phyloP scores from a whole-genome alignment of 2,797 vertebrate genomes.

The Enteromius viviparus region DNA sequence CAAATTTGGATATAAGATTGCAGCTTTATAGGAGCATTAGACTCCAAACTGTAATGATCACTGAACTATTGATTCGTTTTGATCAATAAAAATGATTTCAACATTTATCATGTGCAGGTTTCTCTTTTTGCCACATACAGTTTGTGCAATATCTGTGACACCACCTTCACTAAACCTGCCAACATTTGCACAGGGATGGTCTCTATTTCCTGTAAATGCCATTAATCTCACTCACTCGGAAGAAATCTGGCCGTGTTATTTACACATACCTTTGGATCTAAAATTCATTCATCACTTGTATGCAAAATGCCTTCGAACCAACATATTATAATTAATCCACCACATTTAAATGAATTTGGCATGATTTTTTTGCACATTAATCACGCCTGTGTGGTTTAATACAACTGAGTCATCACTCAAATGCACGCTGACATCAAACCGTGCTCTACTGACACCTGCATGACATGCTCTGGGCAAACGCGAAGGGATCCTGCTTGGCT shows the following conservation, averaged over 20 bases:
- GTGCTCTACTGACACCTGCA: not conserved
- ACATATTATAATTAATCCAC: not conserved
- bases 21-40: not conserved
- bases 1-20: not conserved
- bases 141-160: not conserved
- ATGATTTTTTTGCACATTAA: conserved; percentile 3
- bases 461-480: not conserved
- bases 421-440: conserved; percentile 2
- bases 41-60: no score
- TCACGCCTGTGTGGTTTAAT: not conserved
- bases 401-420: conserved; percentile 29
- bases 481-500: not conserved
- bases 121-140: not conserved
- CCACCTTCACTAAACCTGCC: conserved; percentile 20
- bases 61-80: not conserved
- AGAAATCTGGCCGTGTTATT: not conserved
- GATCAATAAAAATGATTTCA: not conserved
- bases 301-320: not conserved
- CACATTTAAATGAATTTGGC: not conserved
- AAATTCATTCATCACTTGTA: not conserved
- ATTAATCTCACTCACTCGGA: not conserved
- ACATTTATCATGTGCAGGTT: not conserved
- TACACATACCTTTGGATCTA: not conserved
- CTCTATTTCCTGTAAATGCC: conserved; percentile 29
- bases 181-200: conserved; percentile 43